Evolutionary conservation across 2,113 vertebrate species (phyloP).

Genomic region (Etia nguti): DNA sequence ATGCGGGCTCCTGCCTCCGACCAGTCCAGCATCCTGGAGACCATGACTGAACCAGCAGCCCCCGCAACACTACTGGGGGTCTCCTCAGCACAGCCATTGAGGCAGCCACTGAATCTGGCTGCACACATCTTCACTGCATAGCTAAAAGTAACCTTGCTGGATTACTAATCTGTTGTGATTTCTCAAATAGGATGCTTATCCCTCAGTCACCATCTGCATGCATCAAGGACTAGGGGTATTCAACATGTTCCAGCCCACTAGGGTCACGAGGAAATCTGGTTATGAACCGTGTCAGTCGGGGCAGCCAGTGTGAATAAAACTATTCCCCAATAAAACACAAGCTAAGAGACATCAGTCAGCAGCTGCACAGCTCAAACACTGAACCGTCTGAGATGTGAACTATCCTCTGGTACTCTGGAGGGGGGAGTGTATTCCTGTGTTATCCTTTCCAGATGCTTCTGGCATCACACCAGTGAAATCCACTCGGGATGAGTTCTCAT

Average conservation of each 20-base stretch:
- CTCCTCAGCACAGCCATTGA: slow-evolving; percentile 79
- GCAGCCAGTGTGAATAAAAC: neutral
- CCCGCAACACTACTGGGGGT: neutral
- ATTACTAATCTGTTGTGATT: neutral
- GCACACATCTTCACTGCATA: slow-evolving; percentile 77
- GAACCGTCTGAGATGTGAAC: slow-evolving; percentile 27
- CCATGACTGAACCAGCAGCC: slow-evolving; percentile 4
- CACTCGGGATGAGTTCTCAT: slow-evolving; percentile 45
- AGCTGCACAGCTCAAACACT: neutral
- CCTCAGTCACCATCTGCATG: neutral
- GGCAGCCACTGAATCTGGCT: slow-evolving; percentile 70
- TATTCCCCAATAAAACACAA: neutral
- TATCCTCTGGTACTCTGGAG: slow-evolving; percentile 27
- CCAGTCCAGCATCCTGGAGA: slow-evolving; percentile 62
- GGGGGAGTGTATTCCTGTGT: slow-evolving; percentile 40
- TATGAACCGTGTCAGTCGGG: neutral
- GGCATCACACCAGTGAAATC: slow-evolving; percentile 53
- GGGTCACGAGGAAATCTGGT: neutral
- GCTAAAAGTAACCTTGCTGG: neutral
- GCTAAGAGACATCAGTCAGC: neutral
- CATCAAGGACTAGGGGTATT: neutral
- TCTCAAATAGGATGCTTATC: neutral
- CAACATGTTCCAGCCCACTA: slow-evolving; percentile 6
- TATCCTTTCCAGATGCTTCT: slow-evolving; percentile 73
- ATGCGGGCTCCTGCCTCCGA: slow-evolving; percentile 70